phyloP scores from a whole-genome alignment of 1,140 invertebrate genomes.

The Psilanteris sp. region DNA sequence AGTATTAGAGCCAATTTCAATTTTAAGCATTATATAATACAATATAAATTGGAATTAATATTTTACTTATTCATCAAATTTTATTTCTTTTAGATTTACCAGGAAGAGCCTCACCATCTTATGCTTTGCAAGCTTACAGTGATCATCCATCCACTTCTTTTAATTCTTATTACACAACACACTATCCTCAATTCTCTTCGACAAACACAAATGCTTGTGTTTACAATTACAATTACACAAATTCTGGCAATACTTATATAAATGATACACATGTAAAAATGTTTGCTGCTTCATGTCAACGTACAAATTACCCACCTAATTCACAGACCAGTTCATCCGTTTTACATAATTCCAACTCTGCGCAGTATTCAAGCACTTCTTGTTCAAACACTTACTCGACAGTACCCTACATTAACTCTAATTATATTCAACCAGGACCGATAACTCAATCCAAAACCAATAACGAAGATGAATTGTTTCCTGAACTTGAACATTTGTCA shows the following conservation, averaged over 20 bases:
- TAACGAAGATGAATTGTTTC: slow-evolving; percentile 76
- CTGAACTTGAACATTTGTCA: slow-evolving; percentile 84
- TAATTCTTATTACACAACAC: slow-evolving; percentile 74
- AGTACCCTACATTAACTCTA: slow-evolving; percentile 70
- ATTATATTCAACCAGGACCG: slow-evolving; percentile 41
- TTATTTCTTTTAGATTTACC: slow-evolving; percentile 74
- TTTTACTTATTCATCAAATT: too few species aligned
- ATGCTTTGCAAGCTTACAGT: slow-evolving; percentile 70
- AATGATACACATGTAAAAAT: slow-evolving; percentile 62
- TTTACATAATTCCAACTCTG: slow-evolving; percentile 64
- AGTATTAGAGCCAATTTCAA: too few species aligned
- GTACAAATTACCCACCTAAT: slow-evolving; percentile 59
- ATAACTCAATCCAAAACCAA: slow-evolving; percentile 44
- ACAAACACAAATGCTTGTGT: slow-evolving; percentile 68
- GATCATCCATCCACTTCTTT: slow-evolving; percentile 73
- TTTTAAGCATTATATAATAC: too few species aligned
- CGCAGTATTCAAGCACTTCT: slow-evolving; percentile 70
- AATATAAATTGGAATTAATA: too few species aligned
- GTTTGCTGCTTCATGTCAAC: slow-evolving; percentile 64
- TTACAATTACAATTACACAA: slow-evolving; percentile 76
- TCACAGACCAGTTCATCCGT: slow-evolving; percentile 47
- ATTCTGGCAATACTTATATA: slow-evolving; percentile 65
- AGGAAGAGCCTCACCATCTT: slow-evolving; percentile 74
- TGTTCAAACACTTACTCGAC: slow-evolving; percentile 69
- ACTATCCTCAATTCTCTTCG: slow-evolving; percentile 74